Percentiles rank a stretch among this genome's conserved stretches.
These are phyloP conservation scores for Chymomyza caudatula DNA, from an alignment of 2,888 invertebrate genomes.

Conservation along the genomic window DNA sequence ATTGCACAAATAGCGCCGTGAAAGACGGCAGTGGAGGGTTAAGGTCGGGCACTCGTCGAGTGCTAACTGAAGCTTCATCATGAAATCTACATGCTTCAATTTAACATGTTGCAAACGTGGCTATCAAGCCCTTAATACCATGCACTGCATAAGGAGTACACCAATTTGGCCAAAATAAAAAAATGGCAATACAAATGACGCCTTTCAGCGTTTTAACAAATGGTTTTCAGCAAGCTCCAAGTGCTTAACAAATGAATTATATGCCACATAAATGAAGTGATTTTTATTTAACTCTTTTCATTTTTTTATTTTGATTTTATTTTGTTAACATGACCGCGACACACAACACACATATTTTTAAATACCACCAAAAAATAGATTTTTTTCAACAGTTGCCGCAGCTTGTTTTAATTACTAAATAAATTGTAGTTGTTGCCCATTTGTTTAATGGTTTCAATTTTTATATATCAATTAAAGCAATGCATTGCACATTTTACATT, in stretches of 20 bases:
- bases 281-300: conserved; percentile 26
- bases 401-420: conserved; percentile 74
- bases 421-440: conserved; percentile 42
- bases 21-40: too few species aligned
- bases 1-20: too few species aligned
- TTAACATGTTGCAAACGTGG: not conserved
- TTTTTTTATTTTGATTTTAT: conserved; percentile 17
- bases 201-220: not conserved
- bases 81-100: too few species aligned
- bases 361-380: not conserved
- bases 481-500: not conserved
- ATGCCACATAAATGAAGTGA: not conserved
- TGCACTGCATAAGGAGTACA: not conserved
- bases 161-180: not conserved
- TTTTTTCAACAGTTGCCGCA: conserved; percentile 38
- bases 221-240: not conserved
- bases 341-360: not conserved
- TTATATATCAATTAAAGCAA: conserved; percentile 71
- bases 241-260: not conserved
- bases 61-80: too few species aligned
- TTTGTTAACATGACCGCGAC: not conserved
- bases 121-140: not conserved
- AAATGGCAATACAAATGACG: not conserved
- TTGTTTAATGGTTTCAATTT: conserved; percentile 33
- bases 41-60: too few species aligned